Evolutionary conservation across 2,797 vertebrate species (phyloP).

Genomic region (Sebastolobus alascanus): DNA sequence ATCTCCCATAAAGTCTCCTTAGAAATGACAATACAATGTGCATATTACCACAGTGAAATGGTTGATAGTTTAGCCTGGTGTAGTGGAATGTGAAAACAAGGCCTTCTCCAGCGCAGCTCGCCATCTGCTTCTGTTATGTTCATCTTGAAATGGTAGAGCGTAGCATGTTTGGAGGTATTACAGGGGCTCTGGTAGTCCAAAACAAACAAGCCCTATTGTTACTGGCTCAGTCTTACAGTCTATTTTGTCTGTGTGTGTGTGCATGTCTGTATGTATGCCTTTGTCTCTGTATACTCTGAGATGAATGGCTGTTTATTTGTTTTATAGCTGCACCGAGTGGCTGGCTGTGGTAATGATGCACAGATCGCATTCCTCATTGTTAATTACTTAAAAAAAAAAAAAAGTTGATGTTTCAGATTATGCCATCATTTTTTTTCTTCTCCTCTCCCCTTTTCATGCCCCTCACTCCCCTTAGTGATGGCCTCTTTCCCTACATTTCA

Average conservation of each 20-base stretch:
- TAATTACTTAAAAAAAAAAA: constrained; percentile 34
- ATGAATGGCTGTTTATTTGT: constrained; percentile 46
- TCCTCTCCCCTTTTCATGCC: constrained; percentile 12
- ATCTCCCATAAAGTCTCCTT: constrained; percentile 10
- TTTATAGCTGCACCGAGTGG: constrained; percentile 23
- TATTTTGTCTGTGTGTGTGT: constrained; percentile 36
- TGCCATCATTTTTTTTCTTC: constrained; percentile 50
- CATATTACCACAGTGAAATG: constrained; percentile 23
- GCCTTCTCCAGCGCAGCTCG: constrained; percentile 29
- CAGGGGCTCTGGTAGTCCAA: constrained; percentile 59
- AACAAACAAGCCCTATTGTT: constrained; percentile 69
- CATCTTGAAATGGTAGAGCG: constrained; percentile 60
- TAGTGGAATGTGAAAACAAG: constrained; percentile 45
- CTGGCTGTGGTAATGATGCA: constrained; percentile 38
- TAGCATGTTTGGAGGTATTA: constrained; percentile 64
- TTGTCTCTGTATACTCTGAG: constrained; percentile 41
- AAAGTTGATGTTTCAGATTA: constrained; percentile 36
- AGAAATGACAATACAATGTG: constrained; percentile 24
- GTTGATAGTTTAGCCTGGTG: constrained; percentile 36
- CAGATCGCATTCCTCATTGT: constrained; percentile 49
- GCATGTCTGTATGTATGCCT: constrained; percentile 21
- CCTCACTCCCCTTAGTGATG: constrained; percentile 40
- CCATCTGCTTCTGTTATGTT: constrained; percentile 72
- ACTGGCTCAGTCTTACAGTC: constrained; percentile 48
- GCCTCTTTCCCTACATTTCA: constrained; percentile 47